Conservation (phyloP, 2,888 invertebrate species). For the Orchesellides sinensis region DNA sequence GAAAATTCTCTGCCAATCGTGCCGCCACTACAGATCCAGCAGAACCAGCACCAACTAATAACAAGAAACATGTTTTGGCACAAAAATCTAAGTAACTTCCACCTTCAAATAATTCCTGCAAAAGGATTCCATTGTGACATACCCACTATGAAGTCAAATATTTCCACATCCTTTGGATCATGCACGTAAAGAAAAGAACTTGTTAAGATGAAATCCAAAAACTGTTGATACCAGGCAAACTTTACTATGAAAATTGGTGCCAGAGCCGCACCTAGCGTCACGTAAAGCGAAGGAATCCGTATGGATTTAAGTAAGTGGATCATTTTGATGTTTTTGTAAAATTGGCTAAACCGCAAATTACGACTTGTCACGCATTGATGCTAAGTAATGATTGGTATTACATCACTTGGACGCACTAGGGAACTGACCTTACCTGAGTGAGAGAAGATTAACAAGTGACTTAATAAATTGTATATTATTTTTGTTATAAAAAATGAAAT, state of each 20-base stretch:
- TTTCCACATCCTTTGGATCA: constrained; percentile 14
- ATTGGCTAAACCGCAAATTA: neutral
- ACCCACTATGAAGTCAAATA: constrained; percentile 48
- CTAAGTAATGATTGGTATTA: neutral
- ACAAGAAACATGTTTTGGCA: neutral
- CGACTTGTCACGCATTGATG: neutral
- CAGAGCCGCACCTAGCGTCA: neutral
- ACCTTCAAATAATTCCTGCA: neutral
- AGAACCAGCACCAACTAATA: constrained; percentile 37
- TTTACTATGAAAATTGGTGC: constrained; percentile 21
- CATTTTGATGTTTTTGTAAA: constrained; percentile 2
- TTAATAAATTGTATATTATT: no score
- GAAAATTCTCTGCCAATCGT: constrained; percentile 14
- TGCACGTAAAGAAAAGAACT: neutral
- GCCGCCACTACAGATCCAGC: constrained; percentile 35
- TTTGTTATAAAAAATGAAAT: no score
- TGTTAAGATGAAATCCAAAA: constrained; percentile 31
- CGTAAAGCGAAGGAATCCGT: neutral
- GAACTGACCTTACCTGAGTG: no score
- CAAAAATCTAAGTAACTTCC: neutral
- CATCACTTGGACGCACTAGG: neutral
- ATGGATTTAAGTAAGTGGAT: neutral
- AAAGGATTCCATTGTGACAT: neutral
- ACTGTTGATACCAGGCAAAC: constrained; percentile 48
- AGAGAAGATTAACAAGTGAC: no score